These are phyloP conservation scores for Ahaetulla prasina DNA, from an alignment of 2,113 vertebrate genomes.

Conservation along the genomic window DNA sequence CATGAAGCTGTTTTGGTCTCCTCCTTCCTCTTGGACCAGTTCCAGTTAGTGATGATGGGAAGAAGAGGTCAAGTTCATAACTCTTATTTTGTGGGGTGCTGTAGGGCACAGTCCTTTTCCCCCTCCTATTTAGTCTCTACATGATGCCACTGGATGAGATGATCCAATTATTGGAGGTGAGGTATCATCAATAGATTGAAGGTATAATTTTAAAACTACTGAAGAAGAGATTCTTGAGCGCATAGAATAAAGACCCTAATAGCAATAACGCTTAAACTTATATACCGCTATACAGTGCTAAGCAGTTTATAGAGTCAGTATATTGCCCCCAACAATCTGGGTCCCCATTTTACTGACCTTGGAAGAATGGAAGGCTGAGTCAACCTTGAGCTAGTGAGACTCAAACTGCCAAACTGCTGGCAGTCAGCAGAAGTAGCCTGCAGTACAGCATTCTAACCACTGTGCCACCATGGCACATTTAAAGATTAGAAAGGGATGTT, in stretches of 20 bases:
- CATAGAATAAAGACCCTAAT: not conserved
- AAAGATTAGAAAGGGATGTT: not conserved
- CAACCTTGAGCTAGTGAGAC: too few relatives aligned
- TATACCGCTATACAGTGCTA: too few relatives aligned
- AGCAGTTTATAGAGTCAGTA: too few relatives aligned
- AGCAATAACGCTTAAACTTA: too few relatives aligned
- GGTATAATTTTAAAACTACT: not conserved
- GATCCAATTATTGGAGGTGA: not conserved
- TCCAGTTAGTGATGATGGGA: not conserved
- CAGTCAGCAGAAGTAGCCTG: too few relatives aligned
- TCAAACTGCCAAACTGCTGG: too few relatives aligned
- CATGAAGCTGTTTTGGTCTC: not conserved
- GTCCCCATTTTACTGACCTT: too few relatives aligned
- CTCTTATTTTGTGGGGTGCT: not conserved
- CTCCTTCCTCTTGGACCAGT: not conserved
- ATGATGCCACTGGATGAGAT: not conserved
- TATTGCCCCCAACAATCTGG: too few relatives aligned
- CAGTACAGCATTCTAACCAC: too few relatives aligned
- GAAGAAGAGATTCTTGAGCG: not conserved
- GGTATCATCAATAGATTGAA: not conserved
- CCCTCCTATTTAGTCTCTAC: not conserved
- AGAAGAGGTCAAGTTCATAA: not conserved
- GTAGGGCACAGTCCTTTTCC: not conserved
- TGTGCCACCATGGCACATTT: not conserved
- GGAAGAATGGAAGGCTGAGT: too few relatives aligned